Base-by-base conservation (phyloP, 2,888 invertebrate genomes). In the Thumatha senex region DNA sequence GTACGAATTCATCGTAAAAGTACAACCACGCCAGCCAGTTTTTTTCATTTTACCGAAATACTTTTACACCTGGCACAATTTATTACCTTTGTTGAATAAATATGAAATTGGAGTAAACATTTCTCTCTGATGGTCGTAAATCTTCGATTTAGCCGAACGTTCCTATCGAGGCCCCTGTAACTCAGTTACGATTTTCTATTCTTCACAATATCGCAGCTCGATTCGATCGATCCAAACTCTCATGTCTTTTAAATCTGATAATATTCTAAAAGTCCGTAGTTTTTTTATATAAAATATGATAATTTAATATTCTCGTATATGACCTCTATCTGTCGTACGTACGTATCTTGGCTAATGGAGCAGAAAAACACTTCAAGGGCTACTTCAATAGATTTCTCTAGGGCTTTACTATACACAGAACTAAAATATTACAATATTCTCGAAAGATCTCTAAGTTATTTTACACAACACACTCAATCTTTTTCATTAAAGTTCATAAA, bases 181-280 rank as follows among this genome's bases (percentile, higher is more conserved):
- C 60, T 60, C 50, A 40, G 58, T 65, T 63, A 67, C 51, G 49
- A 60, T 58, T 67, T 67, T 65, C 55, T 65, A 56, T 63, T 65
- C 63, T 67, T 63, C 65, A 58, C 58, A 64, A 63, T 57, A 64
- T 62, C 41, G 51, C 48, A 24, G 56, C 58, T 56, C 51, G 58
- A n/a, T n/a, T n/a, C n/a, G n/a, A n/a, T n/a, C n/a, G n/a, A n/a
- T n/a, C 60, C 54, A 47, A 39, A 56, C 56, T 40, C 46, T 42
- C 52, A 56, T 54, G 60, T 58, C 58, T 52, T 53, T 54, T 48
- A 63, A 67, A 67, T 65, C 67, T 57, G 65, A 67, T 67, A 65
- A 67, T 42, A 65, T 56, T 45, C 52, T 51, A 46, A 33, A 44
- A 51, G 56, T 60, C 56, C 55, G 58, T 58, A 65, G 58, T 58